Percentiles rank a stretch among this genome's conserved stretches.
These are phyloP conservation scores for Fragum fragum DNA, from an alignment of 2,888 invertebrate genomes.

Conservation along the genomic window DNA sequence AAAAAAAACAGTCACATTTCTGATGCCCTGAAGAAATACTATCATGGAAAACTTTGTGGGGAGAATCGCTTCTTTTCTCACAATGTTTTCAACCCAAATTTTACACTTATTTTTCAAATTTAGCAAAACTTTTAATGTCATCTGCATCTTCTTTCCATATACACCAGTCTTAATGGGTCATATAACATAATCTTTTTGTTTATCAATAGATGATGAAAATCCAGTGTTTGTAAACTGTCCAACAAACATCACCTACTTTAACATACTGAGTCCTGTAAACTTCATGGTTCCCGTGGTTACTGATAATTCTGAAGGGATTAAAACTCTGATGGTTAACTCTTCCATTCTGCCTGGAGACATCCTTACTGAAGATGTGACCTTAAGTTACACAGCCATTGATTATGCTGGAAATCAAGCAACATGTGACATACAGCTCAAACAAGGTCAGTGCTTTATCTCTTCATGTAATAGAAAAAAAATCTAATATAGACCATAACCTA, in stretches of 20 bases:
- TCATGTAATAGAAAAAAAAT: too few species aligned
- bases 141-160: too few species aligned
- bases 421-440: conserved; percentile 1
- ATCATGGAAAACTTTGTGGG: too few species aligned
- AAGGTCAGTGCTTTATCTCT: not conserved
- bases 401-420: conserved; percentile 16
- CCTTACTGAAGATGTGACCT: not conserved
- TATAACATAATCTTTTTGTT: not conserved
- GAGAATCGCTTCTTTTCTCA: too few species aligned
- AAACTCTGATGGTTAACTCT: conserved; percentile 5
- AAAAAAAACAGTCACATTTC: too few species aligned
- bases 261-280: conserved; percentile 1
- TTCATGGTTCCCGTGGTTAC: conserved; percentile 31
- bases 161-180: too few species aligned
- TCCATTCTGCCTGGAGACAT: conserved; percentile 16
- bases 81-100: too few species aligned
- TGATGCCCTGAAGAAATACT: too few species aligned
- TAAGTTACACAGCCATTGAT: conserved; percentile 23
- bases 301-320: conserved; percentile 68
- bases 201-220: conserved; percentile 45
- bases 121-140: too few species aligned
- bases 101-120: too few species aligned
- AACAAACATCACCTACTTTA: not conserved
- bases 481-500: too few species aligned
- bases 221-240: conserved; percentile 63